Evolutionary conservation across 2,888 invertebrate species (phyloP).

Genomic region (Patella pellucida): DNA sequence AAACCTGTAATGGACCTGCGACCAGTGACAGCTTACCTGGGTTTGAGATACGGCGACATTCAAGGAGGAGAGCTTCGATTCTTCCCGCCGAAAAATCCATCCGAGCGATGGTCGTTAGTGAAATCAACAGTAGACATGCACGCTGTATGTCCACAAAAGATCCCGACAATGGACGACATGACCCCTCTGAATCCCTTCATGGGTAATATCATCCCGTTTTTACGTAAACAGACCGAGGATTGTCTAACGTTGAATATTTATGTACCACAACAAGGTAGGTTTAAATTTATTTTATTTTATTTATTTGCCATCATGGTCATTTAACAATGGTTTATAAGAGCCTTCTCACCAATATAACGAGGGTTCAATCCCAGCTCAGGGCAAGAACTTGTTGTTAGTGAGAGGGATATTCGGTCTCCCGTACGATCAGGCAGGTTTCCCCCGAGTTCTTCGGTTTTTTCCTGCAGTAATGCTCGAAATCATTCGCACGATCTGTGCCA

Average conservation of each 20-base stretch:
- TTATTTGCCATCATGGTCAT: too few species aligned
- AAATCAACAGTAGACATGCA: constrained; percentile 1
- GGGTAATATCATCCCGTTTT: background rate
- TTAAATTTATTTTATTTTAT: background rate
- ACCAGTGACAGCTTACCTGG: constrained; percentile 1
- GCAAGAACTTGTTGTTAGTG: too few species aligned
- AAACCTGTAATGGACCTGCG: background rate
- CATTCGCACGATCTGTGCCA: too few species aligned
- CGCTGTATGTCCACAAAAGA: background rate
- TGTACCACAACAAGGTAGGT: background rate
- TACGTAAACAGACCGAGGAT: background rate
- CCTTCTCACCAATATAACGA: too few species aligned
- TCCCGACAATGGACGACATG: background rate
- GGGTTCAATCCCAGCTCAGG: too few species aligned
- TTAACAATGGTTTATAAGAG: too few species aligned
- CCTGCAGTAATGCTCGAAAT: too few species aligned
- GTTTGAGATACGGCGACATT: background rate
- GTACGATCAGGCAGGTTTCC: too few species aligned
- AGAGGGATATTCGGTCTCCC: too few species aligned
- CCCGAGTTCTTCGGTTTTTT: too few species aligned
- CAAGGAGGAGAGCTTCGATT: background rate
- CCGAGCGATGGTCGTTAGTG: background rate
- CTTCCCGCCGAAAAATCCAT: background rate
- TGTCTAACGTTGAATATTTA: constrained; percentile 1
- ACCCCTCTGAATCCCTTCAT: background rate